Evolutionary conservation across 2,888 invertebrate species (phyloP), one percentile per base, ranked within the genome.

Genomic region (Tenthredo amoena): DNA sequence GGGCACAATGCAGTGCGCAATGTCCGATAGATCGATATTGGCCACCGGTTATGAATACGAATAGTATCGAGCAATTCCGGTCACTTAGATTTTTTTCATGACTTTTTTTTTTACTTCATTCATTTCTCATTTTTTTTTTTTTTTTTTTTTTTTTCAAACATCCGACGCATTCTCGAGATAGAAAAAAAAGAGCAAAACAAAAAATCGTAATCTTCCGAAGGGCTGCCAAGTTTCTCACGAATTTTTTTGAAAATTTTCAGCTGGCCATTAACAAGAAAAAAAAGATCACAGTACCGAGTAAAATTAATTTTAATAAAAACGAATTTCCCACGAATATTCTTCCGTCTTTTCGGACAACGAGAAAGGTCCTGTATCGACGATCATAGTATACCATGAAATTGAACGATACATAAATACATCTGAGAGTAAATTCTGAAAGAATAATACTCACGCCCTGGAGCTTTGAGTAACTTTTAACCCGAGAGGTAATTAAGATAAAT

Each of bases 21-120:
- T 87, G 88, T 87, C 89, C 86, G 65, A 85, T 79, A 84, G 87
- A 88, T 87, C 87, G 87, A 86, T 83, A 83, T 83, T 83, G 83
- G 68, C 87, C 86, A 87, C 89, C 89, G 88, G 89, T 89, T 88
- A 89, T 91, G 90, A 91, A 90, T 91, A 88, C 88, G 86, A 89
- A 89, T 88, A 81, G 85, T 81, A 81, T 40, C 85, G 85, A 86
- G 85, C 82, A 85, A 88, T 88, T 87, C 87, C 85, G 88, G 89
- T 89, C 89, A 88, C 88, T 89, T 88, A 81, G 58, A 87, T 86
- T 86, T 87, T 89, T 89, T 89, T 89, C 88, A 87, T 87, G 87
- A 88, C 85, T 87, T 88, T 84, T 31, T 74, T 83, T 82, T 84
- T 81, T 31, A 82, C 18, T 47, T 55, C 84, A 58, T 82, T 74